phyloP scores from a whole-genome alignment of 2,797 vertebrate species.

The Tenualosa thibaudeaui region DNA sequence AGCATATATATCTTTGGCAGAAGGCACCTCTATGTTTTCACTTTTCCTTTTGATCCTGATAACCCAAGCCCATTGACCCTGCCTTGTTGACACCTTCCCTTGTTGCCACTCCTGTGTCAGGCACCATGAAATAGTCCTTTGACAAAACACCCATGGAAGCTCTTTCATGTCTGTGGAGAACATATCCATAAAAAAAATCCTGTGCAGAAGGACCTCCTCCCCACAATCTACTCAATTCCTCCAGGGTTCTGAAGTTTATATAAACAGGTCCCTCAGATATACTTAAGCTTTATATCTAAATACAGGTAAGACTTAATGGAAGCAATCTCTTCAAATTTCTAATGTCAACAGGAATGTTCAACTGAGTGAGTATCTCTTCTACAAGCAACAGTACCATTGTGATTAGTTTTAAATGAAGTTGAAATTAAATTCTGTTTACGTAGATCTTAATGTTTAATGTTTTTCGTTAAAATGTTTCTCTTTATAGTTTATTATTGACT shows the following conservation, averaged over 20 bases:
- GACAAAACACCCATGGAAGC: not conserved
- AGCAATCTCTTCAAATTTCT: not conserved
- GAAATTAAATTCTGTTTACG: not conserved
- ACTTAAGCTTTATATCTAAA: not conserved
- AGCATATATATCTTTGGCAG: not conserved
- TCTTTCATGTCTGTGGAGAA: not conserved
- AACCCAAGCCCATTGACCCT: not conserved
- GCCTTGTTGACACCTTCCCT: not conserved
- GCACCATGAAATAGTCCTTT: not conserved
- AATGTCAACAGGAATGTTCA: not conserved
- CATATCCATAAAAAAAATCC: not conserved
- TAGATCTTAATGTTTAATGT: not conserved
- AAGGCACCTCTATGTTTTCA: not conserved
- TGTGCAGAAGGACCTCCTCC: not conserved
- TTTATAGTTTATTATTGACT: too few species aligned
- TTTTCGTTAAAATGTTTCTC: too few species aligned
- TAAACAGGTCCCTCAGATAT: constrained; percentile 51
- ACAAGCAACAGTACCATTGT: not conserved
- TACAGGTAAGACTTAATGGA: not conserved
- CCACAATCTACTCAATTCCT: constrained; percentile 42
- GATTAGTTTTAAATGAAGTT: not conserved
- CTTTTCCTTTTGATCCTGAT: too few species aligned
- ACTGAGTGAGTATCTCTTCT: not conserved
- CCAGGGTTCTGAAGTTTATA: constrained; percentile 51
- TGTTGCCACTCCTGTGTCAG: not conserved